Evolutionary conservation across 2,113 vertebrate species (phyloP), one percentile per base, ranked within the genome.

Genomic region (Balaenoptera acutorostrata): DNA sequence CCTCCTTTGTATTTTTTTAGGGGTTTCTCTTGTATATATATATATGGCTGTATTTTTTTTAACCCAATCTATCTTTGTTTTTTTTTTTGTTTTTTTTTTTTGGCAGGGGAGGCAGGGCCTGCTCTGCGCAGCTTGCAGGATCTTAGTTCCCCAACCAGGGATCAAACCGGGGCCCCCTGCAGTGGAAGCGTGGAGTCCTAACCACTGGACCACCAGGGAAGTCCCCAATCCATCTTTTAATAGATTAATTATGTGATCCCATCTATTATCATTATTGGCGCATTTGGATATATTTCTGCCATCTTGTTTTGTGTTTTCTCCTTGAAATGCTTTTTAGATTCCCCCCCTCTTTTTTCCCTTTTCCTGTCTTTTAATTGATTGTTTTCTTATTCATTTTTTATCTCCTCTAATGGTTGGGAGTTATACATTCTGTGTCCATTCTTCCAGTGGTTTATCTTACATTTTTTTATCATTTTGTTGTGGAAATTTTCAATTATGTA

Each of bases 261-360:
- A 49, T 2, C 55, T 78, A 23, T 83, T 61, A 36, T 39, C 25
- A 52, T 89, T 29, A 92, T 39, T 85, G 64, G 8, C 36, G 75
- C 55, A 69, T 44, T 74, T 86, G 12, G 25, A 66, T 55, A 13
- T 72, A 89, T 92, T 68, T 80, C 66, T 74, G 21, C 25, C 66
- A 92, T 49, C 44, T 93, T 69, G 80, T 64, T 96, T 75, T 80
- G 46, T 80, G 36, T 88, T 97, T 63, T 96, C 74, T 88, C 78
- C 27, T 89, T 86, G 49, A 74, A 97, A 81, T 87, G 46, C 39
- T 74, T 83, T 61, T 29, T 71, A 23, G 15, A 5, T 41, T 29
- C 9, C 12, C 21, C 10, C 3, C 2, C 1, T 3, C 3, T 0
- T 8, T 21, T 69, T 14, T 31, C 10, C 31, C 17, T 7, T 83